These are phyloP conservation scores for Linnaemya tessellans DNA, from an alignment of 2,888 invertebrate genomes.

Conservation along the genomic window DNA sequence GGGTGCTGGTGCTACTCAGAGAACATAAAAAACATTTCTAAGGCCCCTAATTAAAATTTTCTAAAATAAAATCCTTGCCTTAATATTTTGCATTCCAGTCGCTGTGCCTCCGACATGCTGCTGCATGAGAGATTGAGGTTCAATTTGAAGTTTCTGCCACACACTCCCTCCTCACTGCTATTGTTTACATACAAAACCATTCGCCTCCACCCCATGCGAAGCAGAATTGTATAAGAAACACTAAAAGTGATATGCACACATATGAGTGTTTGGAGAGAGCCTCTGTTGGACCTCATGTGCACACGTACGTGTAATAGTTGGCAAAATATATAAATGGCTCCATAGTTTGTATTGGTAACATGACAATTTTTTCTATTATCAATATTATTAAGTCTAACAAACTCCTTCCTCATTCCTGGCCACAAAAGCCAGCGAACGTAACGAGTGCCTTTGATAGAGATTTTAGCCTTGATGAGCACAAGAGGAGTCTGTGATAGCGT, in stretches of 20 bases:
- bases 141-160: not conserved
- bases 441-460: conserved; percentile 68
- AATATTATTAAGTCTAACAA: conserved; percentile 41
- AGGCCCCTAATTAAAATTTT: not conserved
- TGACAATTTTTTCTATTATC: conserved; percentile 41
- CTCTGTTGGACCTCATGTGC: conserved; percentile 33
- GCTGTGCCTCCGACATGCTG: not conserved
- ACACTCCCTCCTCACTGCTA: conserved; percentile 8
- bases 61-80: not conserved
- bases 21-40: no score
- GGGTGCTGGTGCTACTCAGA: no score
- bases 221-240: conserved; percentile 30
- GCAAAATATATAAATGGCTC: not conserved
- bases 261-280: not conserved
- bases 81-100: not conserved
- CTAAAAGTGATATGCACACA: not conserved
- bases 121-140: not conserved
- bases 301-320: not conserved
- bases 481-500: conserved; percentile 32
- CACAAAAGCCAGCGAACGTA: not conserved
- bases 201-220: not conserved
- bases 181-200: not conserved
- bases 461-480: conserved; percentile 73
- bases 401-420: not conserved
- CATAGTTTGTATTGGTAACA: not conserved